These are phyloP conservation scores for Pipra filicauda DNA, from an alignment of 2,113 vertebrate species.

Conservation along the genomic window DNA sequence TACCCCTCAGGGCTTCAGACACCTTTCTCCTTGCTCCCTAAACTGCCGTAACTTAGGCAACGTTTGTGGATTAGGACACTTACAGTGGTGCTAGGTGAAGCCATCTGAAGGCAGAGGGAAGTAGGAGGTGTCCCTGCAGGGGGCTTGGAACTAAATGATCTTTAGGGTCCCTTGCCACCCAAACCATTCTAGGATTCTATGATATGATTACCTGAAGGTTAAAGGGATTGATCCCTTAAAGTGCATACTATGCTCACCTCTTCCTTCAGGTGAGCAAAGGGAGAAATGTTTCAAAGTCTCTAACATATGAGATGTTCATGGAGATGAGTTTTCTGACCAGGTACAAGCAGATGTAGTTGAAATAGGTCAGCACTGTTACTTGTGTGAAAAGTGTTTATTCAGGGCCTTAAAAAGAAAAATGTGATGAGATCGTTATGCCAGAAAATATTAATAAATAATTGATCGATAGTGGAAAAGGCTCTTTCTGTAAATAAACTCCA, in stretches of 20 bases:
- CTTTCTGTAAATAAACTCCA: conserved; percentile 84
- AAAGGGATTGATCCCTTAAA: neutral
- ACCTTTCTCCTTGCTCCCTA: neutral
- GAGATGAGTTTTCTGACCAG: neutral
- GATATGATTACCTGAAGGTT: neutral
- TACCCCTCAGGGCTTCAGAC: neutral
- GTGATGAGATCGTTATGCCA: conserved; percentile 80
- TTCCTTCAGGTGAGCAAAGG: neutral
- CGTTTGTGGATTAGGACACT: neutral
- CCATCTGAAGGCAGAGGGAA: neutral
- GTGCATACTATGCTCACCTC: neutral
- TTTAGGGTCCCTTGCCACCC: neutral
- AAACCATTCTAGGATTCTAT: neutral
- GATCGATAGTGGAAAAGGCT: conserved; percentile 86
- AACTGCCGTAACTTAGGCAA: neutral
- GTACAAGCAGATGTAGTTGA: neutral
- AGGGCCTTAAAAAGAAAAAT: conserved; percentile 61
- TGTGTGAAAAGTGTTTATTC: conserved; percentile 48
- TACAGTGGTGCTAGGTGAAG: neutral
- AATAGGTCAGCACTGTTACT: conserved; percentile 35
- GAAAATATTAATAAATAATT: conserved; percentile 88
- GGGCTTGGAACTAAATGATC: neutral
- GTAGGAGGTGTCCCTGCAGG: neutral
- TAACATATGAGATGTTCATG: neutral
- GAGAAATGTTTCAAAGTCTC: neutral